Conservation (phyloP, 2,113 vertebrate species). For the Pelecanoides urinatrix region DNA sequence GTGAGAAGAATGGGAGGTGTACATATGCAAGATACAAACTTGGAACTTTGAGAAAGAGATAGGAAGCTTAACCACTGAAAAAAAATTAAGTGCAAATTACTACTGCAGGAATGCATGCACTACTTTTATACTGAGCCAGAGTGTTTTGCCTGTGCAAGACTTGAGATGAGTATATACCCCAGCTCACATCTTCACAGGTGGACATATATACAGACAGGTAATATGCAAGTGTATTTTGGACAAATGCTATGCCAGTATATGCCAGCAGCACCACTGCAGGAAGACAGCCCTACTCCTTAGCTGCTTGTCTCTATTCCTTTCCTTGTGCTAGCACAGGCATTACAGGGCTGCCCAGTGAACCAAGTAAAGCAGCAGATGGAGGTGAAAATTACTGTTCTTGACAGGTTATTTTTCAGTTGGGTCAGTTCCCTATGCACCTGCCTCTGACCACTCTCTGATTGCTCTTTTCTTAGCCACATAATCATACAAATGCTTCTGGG, state of each 20-base stretch:
- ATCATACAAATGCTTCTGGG: not conserved
- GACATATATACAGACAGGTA: not conserved
- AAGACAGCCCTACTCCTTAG: not conserved
- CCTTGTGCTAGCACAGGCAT: not conserved
- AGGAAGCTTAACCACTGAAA: not conserved
- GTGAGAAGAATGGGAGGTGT: not conserved
- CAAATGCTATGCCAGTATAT: not conserved
- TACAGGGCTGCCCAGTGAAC: not conserved
- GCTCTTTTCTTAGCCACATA: not conserved
- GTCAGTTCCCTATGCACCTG: not conserved
- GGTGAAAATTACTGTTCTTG: not conserved
- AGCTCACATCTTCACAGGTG: not conserved
- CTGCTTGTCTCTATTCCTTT: not conserved
- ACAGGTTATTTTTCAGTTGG: not conserved
- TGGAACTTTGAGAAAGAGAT: not conserved
- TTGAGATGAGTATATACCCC: not conserved
- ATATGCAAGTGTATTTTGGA: not conserved
- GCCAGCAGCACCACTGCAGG: not conserved
- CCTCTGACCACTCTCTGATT: not conserved
- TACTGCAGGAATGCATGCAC: not conserved
- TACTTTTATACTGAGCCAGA: not conserved
- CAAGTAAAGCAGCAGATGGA: not conserved
- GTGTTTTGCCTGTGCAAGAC: not conserved
- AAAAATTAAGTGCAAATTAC: not conserved
- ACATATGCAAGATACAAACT: not conserved